Percentiles rank a stretch among this genome's conserved stretches.
Evolutionary conservation across 92 coral and sea anemone genomes (phyloP).

Genomic region (Porites evermanni): DNA sequence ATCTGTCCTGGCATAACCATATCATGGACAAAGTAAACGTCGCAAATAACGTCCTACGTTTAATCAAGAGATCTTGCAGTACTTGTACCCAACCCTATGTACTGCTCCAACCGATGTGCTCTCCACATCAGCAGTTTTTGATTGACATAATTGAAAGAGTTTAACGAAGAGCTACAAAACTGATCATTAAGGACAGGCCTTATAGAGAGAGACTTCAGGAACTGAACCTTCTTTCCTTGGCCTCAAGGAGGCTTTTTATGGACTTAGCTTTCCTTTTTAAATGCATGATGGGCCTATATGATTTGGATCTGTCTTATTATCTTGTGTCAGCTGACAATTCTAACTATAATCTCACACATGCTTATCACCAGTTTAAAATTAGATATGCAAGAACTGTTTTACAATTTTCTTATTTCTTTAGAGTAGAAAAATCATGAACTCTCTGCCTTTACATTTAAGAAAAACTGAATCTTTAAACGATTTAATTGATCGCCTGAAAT

Average conservation of each 20-base stretch:
- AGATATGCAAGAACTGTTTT: no score
- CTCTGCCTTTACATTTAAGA: no score
- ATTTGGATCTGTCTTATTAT: neutral
- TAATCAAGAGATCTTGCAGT: conserved; percentile 37
- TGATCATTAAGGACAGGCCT: neutral
- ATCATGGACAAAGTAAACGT: conserved; percentile 37
- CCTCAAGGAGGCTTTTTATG: no score
- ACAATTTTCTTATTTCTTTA: no score
- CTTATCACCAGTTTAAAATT: neutral
- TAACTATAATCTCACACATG: neutral
- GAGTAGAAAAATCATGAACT: no score
- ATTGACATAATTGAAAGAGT: neutral
- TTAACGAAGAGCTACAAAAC: conserved; percentile 11
- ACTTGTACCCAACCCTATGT: conserved; percentile 4
- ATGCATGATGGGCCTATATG: no score
- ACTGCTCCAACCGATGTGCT: neutral
- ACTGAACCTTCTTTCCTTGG: no score
- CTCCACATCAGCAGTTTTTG: neutral
- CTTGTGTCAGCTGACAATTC: neutral
- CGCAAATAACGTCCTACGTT: conserved; percentile 32
- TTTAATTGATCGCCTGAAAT: no score
- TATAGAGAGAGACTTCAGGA: neutral
- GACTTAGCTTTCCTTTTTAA: no score
- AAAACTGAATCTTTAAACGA: no score
- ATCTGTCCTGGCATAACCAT: conserved; percentile 51